Conservation (phyloP, 2,888 invertebrate species). For the Tridacna crocea region DNA sequence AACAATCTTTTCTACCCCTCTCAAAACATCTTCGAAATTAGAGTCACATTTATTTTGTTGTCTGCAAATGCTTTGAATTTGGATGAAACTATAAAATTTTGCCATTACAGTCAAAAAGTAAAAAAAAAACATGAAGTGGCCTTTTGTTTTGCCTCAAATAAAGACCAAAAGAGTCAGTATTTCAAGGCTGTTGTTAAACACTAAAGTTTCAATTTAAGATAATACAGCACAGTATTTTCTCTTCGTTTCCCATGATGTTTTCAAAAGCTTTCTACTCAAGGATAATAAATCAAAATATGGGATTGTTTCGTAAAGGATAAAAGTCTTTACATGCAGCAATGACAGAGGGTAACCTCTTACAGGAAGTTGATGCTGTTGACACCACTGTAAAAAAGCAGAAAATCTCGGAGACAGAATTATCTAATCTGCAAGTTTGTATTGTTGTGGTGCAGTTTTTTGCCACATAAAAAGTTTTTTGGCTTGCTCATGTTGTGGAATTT, state of each 20-base stretch:
- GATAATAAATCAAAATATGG: no score
- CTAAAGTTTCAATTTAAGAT: no score
- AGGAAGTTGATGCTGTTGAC: constrained; percentile 15
- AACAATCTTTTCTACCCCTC: no score
- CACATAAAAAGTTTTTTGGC: background rate
- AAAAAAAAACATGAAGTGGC: no score
- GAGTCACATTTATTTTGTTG: no score
- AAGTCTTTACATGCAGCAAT: background rate
- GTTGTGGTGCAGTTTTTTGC: constrained; percentile 8
- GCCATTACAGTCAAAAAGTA: no score
- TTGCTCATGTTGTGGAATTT: background rate
- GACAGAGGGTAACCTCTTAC: constrained; percentile 6
- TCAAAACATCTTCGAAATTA: no score
- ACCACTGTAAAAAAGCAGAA: background rate
- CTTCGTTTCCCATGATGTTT: background rate
- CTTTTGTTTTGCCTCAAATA: no score
- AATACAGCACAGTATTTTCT: no score
- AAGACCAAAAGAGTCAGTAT: no score
- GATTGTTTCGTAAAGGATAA: background rate
- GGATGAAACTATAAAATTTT: no score
- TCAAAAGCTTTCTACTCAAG: background rate
- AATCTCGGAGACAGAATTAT: background rate
- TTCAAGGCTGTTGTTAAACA: no score
- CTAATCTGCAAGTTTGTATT: constrained; percentile 7
- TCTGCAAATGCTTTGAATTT: background rate